A percentile compares a stretch with the other conserved stretches of the same genome.
Evolutionary conservation across 2,888 invertebrate species (phyloP).

Genomic region (Hyposoter dolosus): DNA sequence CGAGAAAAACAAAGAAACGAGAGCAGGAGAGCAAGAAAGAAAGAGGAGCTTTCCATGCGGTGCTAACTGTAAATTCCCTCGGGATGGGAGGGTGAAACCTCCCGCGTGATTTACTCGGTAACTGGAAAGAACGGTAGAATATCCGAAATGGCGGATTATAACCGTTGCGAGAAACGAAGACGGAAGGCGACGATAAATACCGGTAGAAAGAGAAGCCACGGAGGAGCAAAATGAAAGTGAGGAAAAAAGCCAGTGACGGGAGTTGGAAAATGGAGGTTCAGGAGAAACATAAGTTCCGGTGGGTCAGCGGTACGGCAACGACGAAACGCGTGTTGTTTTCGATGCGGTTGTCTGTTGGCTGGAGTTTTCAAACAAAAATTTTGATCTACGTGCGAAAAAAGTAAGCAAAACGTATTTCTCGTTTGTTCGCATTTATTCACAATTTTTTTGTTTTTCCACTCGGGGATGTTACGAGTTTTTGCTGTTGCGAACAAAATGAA

Average conservation of each 20-base stretch:
- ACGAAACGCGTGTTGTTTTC: slow-evolving; percentile 78
- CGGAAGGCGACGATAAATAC: slow-evolving; percentile 45
- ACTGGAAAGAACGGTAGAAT: slow-evolving; percentile 57
- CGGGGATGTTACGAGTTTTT: slow-evolving; percentile 26
- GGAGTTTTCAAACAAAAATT: slow-evolving; percentile 70
- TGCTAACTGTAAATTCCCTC: slow-evolving; percentile 77
- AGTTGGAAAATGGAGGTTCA: slow-evolving; percentile 51
- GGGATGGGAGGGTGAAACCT: slow-evolving; percentile 59
- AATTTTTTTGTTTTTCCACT: slow-evolving; percentile 28
- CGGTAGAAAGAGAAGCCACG: slow-evolving; percentile 14
- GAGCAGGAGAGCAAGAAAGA: slow-evolving; percentile 9
- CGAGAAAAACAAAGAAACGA: slow-evolving; percentile 21
- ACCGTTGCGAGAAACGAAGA: slow-evolving; percentile 54
- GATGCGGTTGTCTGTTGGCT: slow-evolving; percentile 72
- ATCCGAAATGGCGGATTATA: slow-evolving; percentile 63
- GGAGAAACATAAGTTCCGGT: slow-evolving; percentile 57
- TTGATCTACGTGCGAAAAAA: slow-evolving; percentile 71
- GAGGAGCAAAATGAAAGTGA: slow-evolving; percentile 37
- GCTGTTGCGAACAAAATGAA: slow-evolving; percentile 14
- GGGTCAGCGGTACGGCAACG: slow-evolving; percentile 33
- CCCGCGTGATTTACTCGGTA: slow-evolving; percentile 76
- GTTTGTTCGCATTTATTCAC: slow-evolving; percentile 14
- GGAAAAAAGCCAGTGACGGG: slow-evolving; percentile 1
- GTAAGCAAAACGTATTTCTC: slow-evolving; percentile 68
- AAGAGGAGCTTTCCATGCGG: slow-evolving; percentile 56